These are phyloP conservation scores for Erythrolamprus reginae DNA, from an alignment of 2,113 vertebrate species.

Conservation along the genomic window DNA sequence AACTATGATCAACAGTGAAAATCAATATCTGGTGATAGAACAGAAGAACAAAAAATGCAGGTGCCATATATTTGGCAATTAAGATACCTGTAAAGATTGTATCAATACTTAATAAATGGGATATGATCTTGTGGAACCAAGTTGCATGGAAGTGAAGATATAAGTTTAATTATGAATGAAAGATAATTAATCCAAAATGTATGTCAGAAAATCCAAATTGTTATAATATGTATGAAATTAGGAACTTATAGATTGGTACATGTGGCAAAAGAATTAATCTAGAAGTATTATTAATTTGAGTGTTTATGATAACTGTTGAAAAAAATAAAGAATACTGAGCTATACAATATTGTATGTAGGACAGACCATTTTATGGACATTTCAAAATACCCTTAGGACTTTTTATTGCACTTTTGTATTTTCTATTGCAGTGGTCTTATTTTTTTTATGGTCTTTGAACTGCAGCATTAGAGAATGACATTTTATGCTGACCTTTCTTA, in stretches of 20 bases:
- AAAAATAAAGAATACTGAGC: not conserved
- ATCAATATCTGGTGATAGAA: not conserved
- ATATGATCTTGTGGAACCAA: not conserved
- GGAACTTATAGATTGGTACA: not conserved
- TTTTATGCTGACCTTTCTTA: not conserved
- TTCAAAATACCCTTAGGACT: not conserved
- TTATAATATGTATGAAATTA: not conserved
- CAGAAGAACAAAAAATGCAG: not conserved
- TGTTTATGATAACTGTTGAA: not conserved
- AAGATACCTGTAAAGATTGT: not conserved
- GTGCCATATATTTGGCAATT: not conserved
- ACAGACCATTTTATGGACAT: not conserved
- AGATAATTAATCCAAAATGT: not conserved
- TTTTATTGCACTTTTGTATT: not conserved
- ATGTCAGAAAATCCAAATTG: not conserved
- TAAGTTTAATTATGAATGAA: not conserved
- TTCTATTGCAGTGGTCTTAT: not conserved
- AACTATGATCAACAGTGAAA: not conserved
- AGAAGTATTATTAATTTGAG: not conserved
- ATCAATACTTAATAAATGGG: not conserved
- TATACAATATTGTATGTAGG: not conserved
- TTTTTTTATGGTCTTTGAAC: not conserved
- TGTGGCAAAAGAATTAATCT: not conserved
- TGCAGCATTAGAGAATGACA: not conserved
- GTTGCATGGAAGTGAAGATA: not conserved